phyloP scores from a whole-genome alignment of 1,140 invertebrate species.

The Drosophila setifemur region DNA sequence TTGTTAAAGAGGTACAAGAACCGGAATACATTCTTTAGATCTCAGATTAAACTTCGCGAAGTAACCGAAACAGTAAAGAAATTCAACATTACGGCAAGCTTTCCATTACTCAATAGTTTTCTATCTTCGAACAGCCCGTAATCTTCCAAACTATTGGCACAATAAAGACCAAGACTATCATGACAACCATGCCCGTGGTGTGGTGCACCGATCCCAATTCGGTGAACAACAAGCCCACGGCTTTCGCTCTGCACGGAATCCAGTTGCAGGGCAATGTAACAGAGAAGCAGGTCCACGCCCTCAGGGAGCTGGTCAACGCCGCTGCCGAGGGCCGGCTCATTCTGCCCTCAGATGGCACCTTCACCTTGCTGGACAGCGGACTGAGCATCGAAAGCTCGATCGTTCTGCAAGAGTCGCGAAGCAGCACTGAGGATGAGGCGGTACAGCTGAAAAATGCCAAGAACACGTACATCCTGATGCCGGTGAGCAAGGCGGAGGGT shows the following conservation, averaged over 20 bases:
- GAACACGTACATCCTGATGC: slow-evolving; percentile 79
- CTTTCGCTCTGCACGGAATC: slow-evolving; percentile 81
- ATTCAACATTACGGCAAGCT: not conserved
- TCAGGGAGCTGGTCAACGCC: slow-evolving; percentile 78
- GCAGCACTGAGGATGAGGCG: not conserved
- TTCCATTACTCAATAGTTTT: slow-evolving; percentile 7
- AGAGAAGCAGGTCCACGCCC: slow-evolving; percentile 78
- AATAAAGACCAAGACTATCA: slow-evolving; percentile 14
- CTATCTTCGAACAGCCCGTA: slow-evolving; percentile 11
- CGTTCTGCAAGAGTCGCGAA: slow-evolving; percentile 31
- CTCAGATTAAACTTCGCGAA: not conserved
- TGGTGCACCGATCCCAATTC: slow-evolving; percentile 82
- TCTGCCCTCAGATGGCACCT: slow-evolving; percentile 78
- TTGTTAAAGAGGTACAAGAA: not conserved
- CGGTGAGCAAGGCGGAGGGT: slow-evolving; percentile 52
- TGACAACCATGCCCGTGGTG: slow-evolving; percentile 80
- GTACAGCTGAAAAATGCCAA: slow-evolving; percentile 37
- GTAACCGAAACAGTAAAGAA: slow-evolving; percentile 28
- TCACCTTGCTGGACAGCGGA: slow-evolving; percentile 77
- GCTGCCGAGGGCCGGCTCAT: slow-evolving; percentile 81
- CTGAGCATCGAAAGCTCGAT: slow-evolving; percentile 81
- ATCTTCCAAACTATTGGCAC: not conserved
- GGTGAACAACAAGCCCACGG: slow-evolving; percentile 81
- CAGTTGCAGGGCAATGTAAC: slow-evolving; percentile 82
- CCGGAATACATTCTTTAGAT: slow-evolving; percentile 17